Conservation (phyloP, 2,797 vertebrate species). For the Eospalax fontanierii region DNA sequence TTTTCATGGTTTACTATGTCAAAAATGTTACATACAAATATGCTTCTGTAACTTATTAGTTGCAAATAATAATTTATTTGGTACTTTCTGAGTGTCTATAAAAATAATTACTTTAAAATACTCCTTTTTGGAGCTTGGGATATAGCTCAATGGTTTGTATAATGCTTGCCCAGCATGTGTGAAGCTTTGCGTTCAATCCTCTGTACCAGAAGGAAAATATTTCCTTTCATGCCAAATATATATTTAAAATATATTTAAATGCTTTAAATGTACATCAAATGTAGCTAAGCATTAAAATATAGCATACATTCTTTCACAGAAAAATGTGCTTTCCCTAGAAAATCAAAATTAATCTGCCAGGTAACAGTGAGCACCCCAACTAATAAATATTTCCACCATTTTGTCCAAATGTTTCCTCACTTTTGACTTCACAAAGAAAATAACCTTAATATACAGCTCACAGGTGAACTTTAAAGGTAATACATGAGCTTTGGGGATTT, state of each 20-base stretch:
- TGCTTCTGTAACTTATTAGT: conserved; percentile 11
- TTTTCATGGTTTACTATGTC: conserved; percentile 38
- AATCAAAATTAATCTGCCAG: conserved; percentile 30
- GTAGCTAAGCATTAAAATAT: conserved; percentile 46
- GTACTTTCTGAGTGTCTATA: neutral
- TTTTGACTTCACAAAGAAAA: conserved; percentile 1
- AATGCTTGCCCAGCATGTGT: neutral
- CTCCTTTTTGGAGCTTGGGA: neutral
- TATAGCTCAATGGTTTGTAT: neutral
- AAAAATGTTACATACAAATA: conserved; percentile 26
- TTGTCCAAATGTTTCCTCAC: conserved; percentile 1
- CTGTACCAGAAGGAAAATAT: neutral
- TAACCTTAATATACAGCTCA: neutral
- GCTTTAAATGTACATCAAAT: neutral
- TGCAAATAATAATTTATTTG: conserved; percentile 31
- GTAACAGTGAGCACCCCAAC: neutral
- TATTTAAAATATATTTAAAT: conserved; percentile 15
- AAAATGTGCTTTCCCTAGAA: conserved; percentile 8
- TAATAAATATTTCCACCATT: neutral
- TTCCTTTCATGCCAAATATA: neutral
- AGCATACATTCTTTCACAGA: neutral
- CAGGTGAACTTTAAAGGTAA: conserved; percentile 13
- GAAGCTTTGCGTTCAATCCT: neutral
- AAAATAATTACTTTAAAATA: conserved; percentile 60
- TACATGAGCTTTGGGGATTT: conserved; percentile 10